These are phyloP conservation scores for Melanitta fusca DNA, from an alignment of 2,797 vertebrate species.

Conservation along the genomic window DNA sequence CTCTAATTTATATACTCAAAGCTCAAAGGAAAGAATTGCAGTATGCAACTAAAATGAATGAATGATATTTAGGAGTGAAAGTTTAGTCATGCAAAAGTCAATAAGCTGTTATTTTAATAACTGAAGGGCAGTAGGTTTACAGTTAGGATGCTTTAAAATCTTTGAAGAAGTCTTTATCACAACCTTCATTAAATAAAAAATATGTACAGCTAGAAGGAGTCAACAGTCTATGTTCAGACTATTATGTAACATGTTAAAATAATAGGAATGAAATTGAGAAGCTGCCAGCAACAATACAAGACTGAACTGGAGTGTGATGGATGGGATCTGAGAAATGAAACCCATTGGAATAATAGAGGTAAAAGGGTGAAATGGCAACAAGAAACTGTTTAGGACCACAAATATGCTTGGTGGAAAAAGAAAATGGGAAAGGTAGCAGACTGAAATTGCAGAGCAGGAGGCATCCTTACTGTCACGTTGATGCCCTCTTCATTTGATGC, in stretches of 20 bases:
- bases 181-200: neutral
- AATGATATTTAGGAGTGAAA: neutral
- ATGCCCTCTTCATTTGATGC: neutral
- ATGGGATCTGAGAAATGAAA: neutral
- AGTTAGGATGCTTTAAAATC: neutral
- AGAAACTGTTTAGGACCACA: neutral
- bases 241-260: neutral
- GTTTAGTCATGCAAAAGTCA: neutral
- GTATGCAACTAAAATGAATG: neutral
- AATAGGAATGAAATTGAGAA: conserved; percentile 4
- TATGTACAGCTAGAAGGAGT: neutral
- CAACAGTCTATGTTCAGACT: neutral
- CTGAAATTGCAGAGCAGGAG: neutral
- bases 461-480: neutral
- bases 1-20: neutral
- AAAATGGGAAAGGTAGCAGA: neutral
- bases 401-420: neutral
- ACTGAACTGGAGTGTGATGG: neutral
- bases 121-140: neutral
- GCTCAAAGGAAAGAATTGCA: neutral
- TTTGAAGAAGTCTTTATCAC: neutral
- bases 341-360: neutral
- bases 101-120: neutral
- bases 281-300: neutral
- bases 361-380: neutral